phyloP scores from a whole-genome alignment of 2,113 vertebrate species.

The Sciurus niger region DNA sequence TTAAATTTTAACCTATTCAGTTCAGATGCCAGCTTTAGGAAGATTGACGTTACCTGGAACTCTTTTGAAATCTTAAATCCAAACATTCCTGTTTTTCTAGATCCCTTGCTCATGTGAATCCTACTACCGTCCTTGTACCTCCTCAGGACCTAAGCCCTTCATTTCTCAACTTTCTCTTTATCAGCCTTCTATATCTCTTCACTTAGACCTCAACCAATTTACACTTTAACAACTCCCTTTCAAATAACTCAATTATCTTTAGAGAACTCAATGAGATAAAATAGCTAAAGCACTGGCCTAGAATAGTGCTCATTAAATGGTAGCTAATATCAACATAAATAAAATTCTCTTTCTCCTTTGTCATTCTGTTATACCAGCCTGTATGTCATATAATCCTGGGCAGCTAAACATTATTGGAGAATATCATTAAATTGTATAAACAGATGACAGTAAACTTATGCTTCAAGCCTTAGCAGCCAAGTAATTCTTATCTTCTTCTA shows the following conservation, averaged over 20 bases:
- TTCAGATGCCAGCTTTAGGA: background rate
- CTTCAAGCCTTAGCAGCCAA: conserved; percentile 18
- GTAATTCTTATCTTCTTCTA: conserved; percentile 1
- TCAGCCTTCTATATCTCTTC: background rate
- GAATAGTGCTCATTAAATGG: background rate
- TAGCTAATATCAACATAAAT: background rate
- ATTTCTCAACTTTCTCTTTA: background rate
- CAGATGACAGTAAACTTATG: background rate
- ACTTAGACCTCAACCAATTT: conserved; percentile 13
- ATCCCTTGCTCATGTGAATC: background rate
- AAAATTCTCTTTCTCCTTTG: background rate
- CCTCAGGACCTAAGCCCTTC: background rate
- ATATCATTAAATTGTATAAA: background rate
- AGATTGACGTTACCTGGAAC: background rate
- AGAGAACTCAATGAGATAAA: conserved; percentile 35
- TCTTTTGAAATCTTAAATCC: conserved; percentile 30
- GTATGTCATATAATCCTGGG: background rate
- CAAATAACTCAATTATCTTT: background rate
- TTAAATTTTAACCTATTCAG: background rate
- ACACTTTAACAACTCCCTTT: background rate
- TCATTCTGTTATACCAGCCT: background rate
- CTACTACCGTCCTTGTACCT: background rate
- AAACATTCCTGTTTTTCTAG: conserved; percentile 30
- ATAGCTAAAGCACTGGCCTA: background rate
- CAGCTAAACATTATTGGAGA: background rate